Evolutionary conservation across 2,113 vertebrate genomes (phyloP), one percentile per base, ranked within the genome.

Genomic region (Malurus elegans): DNA sequence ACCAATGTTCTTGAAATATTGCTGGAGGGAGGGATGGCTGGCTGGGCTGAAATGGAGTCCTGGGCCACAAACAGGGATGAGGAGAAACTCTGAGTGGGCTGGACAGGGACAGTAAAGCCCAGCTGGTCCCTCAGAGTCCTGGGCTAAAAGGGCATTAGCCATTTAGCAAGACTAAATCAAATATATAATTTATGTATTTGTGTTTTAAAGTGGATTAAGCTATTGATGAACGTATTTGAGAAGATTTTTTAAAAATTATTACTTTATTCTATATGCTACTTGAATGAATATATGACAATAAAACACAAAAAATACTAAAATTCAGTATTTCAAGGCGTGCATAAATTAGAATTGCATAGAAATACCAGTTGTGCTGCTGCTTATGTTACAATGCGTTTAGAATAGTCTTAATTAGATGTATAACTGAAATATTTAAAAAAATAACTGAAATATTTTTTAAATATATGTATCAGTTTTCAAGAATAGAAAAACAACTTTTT

Each of bases 191-290:
- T 54, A 28, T 57, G 21, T 48, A 48, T 48, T 48, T n/a, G 15
- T 47, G 23, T 28, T 40, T 2, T 47, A 9, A 28, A 38, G 9
- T 65, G 8, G 6, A 48, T 65, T 56, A 56, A 38, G 18, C 15
- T 47, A 24, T 24, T n/a, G n/a, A 19, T 40, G 8, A 40, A 47
- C 0, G 0, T 12, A 18, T 32, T 48, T 38, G 29, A 47, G 4
- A 40, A 47, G 14, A 38, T 40, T 12, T 47, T 74, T 14, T 11
- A 73, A 56, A 61, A 36, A 44, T 2, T 0, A 17, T 3, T 32
- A 23, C 4, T 24, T 54, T 62, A 53, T 32, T 36, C 12, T 32
- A 1, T 38, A 18, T 28, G 28, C 23, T 23, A 23, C 9, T 64
- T 23, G 6, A 38, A 54, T 21, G 1, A 38, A 32, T 26, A 6